Conservation (phyloP, 2,797 vertebrate species). For the Acanthurus tractus region DNA sequence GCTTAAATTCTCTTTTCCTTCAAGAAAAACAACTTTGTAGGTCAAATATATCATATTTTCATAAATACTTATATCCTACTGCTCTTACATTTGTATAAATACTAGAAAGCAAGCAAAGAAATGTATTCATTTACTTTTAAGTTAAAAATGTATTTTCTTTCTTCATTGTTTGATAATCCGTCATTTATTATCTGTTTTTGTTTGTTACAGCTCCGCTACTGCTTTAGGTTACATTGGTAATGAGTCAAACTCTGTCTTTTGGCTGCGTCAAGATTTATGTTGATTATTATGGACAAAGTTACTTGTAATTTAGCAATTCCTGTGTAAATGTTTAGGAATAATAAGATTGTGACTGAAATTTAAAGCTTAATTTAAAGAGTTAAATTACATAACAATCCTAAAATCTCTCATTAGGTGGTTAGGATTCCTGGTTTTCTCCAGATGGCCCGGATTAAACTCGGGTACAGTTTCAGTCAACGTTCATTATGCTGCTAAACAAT, state of each 20-base stretch:
- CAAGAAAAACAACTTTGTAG: no score
- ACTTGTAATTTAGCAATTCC: fast-evolving
- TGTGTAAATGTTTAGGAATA: not conserved
- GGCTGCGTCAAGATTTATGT: not conserved
- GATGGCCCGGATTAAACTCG: no score
- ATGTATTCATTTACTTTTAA: not conserved
- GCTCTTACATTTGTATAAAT: not conserved
- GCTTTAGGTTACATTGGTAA: no score
- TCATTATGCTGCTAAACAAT: no score
- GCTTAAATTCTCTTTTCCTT: not conserved
- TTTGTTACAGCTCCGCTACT: not conserved
- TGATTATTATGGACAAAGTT: not conserved
- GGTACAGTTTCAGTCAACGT: no score
- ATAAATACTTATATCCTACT: not conserved
- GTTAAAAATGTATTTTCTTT: not conserved
- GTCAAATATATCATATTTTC: not conserved
- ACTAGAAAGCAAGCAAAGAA: constrained; percentile 1
- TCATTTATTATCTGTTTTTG: not conserved
- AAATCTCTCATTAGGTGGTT: no score
- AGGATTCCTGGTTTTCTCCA: no score
- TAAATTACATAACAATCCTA: no score
- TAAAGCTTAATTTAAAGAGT: no score
- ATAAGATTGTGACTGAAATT: not conserved
- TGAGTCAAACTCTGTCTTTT: not conserved
- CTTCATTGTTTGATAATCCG: not conserved